These are phyloP conservation scores for Pristionchus exspectatus DNA, from an alignment of 2,888 invertebrate species.

Conservation along the genomic window DNA sequence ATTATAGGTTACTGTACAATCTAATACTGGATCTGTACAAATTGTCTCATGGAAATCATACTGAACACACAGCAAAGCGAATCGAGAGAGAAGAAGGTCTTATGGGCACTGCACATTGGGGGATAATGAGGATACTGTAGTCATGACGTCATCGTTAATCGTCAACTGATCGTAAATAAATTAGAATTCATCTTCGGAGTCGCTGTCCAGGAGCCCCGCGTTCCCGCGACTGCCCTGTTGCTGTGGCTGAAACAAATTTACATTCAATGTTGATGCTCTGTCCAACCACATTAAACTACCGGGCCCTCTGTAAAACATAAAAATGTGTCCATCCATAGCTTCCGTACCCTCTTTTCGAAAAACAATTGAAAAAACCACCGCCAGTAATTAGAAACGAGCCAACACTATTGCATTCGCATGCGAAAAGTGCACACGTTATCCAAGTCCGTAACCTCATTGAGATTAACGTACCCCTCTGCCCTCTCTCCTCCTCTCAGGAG, in stretches of 20 bases:
- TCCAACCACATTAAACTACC: too few relatives aligned
- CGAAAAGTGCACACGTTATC: too few relatives aligned
- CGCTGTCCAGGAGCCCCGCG: neutral
- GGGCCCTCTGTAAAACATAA: too few relatives aligned
- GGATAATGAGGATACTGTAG: neutral
- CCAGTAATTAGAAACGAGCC: too few relatives aligned
- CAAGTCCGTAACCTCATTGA: too few relatives aligned
- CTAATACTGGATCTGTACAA: neutral
- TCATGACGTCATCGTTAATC: constrained; percentile 15
- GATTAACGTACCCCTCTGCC: constrained; percentile 17
- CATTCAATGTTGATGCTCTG: too few relatives aligned
- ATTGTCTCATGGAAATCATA: neutral
- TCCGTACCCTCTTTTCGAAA: too few relatives aligned
- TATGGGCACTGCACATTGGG: neutral
- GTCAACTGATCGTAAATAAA: neutral
- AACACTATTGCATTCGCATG: too few relatives aligned
- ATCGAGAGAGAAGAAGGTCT: neutral
- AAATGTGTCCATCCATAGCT: too few relatives aligned
- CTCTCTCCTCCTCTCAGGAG: constrained; percentile 42
- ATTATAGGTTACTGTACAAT: neutral
- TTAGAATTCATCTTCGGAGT: constrained; percentile 30
- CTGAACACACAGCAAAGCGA: neutral
- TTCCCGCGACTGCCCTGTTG: constrained; percentile 15
- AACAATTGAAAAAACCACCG: too few relatives aligned
- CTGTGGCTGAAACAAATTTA: neutral